These are phyloP conservation scores for Zapornia atra DNA, from an alignment of 2,113 vertebrate species.

Conservation along the genomic window DNA sequence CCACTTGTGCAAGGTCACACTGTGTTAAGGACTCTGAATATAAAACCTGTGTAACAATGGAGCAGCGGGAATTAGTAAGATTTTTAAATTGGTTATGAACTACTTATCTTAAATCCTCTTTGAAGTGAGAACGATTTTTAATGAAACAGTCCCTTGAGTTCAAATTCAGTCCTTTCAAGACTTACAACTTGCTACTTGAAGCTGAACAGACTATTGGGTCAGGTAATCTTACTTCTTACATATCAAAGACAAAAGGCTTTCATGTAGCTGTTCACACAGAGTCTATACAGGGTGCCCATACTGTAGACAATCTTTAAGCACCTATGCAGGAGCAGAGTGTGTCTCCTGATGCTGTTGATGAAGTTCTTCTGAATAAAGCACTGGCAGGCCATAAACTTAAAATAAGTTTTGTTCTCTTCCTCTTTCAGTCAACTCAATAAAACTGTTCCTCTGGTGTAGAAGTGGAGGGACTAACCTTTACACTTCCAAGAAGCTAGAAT, in stretches of 20 bases:
- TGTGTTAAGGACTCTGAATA: neutral
- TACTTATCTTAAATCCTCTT: neutral
- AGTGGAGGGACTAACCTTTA: neutral
- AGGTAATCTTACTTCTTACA: neutral
- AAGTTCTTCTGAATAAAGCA: neutral
- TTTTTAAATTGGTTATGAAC: constrained; percentile 15
- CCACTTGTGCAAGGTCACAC: neutral
- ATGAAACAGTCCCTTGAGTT: neutral
- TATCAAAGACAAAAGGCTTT: neutral
- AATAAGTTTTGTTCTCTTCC: neutral
- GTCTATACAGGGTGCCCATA: neutral
- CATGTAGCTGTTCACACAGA: neutral
- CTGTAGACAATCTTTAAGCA: neutral
- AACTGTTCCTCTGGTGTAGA: neutral
- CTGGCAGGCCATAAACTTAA: neutral
- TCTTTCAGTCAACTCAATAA: neutral
- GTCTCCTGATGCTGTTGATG: neutral
- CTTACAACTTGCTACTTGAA: neutral
- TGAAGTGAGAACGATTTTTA: constrained; percentile 11
- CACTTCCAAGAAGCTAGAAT: neutral
- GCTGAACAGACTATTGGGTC: neutral
- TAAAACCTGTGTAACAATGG: neutral
- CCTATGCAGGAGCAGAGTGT: neutral
- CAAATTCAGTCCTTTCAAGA: neutral
- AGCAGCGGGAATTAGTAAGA: neutral